Evolutionary conservation across 2,888 invertebrate genomes (phyloP).

Genomic region (Acanthosepion esculentum): DNA sequence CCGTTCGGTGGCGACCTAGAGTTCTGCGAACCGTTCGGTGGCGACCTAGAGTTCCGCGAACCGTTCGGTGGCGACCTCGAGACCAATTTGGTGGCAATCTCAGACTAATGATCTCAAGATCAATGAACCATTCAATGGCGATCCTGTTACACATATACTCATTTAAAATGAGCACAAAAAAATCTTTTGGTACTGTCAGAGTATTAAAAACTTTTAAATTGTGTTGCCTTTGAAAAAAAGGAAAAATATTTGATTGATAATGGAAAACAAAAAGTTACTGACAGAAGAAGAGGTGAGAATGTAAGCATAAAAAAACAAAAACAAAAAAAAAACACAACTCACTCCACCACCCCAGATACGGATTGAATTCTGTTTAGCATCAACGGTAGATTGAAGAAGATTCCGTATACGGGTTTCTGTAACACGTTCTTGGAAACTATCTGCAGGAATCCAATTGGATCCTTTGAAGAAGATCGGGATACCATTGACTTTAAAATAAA

Average conservation of each 20-base stretch:
- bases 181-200: no score
- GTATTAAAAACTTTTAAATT: no score
- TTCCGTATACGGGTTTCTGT: conserved; percentile 78
- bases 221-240: background rate
- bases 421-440: conserved; percentile 86
- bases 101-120: no score
- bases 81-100: no score
- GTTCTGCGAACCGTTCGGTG: no score
- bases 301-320: background rate
- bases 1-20: no score
- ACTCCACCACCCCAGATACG: conserved; percentile 97
- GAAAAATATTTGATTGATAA: background rate
- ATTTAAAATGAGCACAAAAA: no score
- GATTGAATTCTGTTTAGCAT: conserved; percentile 91
- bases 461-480: conserved; percentile 94
- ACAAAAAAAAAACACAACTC: conserved; percentile 51
- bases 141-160: no score
- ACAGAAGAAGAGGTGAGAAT: background rate
- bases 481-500: conserved; percentile 90
- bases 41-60: no score
- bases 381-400: conserved; percentile 82
- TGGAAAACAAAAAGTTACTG: background rate
- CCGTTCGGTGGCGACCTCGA: no score
- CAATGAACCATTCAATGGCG: no score
- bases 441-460: conserved; percentile 92